Evolutionary conservation across 2,113 vertebrate genomes (phyloP), one percentile per base, ranked within the genome.

Genomic region (Oenanthe melanoleuca): DNA sequence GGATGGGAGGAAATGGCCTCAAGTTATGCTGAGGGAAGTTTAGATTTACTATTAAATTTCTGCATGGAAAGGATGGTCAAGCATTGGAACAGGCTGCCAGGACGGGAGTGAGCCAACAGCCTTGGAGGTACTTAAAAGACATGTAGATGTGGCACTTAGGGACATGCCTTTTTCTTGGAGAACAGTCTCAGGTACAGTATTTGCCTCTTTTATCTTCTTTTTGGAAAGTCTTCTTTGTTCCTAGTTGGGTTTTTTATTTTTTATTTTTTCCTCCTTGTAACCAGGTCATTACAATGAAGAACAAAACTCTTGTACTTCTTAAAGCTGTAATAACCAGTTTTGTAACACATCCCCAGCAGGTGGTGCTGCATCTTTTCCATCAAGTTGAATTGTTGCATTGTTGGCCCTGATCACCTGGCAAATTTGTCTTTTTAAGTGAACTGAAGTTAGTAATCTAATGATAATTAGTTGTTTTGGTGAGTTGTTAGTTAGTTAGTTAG

Each of bases 351-450:
- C 86, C 82, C 95, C 96, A 90, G 37, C 88, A 97, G 94, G 86
- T 95, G 96, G 96, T 96, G 96, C 95, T 97, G 92, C 77, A 83
- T 80, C 80, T 70, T 94, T 83, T 80, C 42, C 23, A 11, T 45
- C 57, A 21, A 14, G n/a, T 55, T 80, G 38, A 92, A 26, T 50
- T 77, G 37, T 53, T 45, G 23, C 8, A 15, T 31, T 74, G 33
- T 37, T 93, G 40, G 37, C 16, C 14, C 20, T 40, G 37, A 47
- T 73, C 50, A 15, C 5, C 24, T 9, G 37, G 49, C 79, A 89
- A 82, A 89, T 19, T 44, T 49, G 16, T 56, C 24, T 64, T 71
- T 57, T 25, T 61, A 33, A 82, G 19, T 40, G 29, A 96, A 50
- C 24, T 17, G 5, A 81, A 86, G 31, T 45, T 87, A 59, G 18